phyloP scores from a whole-genome alignment of 2,888 invertebrate species.

The Crocallis elinguaria region DNA sequence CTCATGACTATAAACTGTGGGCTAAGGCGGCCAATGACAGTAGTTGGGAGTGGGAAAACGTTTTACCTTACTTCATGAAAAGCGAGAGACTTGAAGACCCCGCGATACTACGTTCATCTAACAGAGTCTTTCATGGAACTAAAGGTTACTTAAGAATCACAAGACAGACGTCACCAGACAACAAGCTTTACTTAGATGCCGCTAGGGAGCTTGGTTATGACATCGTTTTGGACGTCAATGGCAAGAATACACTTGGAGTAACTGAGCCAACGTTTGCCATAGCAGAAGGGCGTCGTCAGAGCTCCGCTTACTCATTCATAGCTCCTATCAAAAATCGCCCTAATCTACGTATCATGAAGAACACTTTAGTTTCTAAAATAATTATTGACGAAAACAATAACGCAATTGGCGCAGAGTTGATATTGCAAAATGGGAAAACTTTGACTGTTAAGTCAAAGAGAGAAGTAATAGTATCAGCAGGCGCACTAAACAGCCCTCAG shows the following conservation, averaged over 20 bases:
- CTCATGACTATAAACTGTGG: conserved; percentile 1
- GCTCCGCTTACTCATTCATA: conserved; percentile 75
- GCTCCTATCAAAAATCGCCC: conserved; percentile 45
- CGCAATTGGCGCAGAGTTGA: neutral
- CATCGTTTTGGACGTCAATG: conserved; percentile 35
- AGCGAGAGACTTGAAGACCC: conserved; percentile 6
- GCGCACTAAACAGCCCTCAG: neutral
- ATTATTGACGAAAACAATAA: conserved; percentile 53
- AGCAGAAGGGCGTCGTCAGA: conserved; percentile 70
- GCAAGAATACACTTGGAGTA: conserved; percentile 56
- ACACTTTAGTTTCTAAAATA: conserved; percentile 73
- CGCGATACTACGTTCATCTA: neutral
- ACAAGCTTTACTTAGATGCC: neutral
- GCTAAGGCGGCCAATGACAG: conserved; percentile 18
- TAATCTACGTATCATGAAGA: conserved; percentile 65
- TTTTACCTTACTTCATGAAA: conserved; percentile 27
- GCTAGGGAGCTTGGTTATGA: conserved; percentile 61
- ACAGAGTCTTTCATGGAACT: neutral
- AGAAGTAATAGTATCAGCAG: neutral
- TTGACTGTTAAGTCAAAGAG: neutral
- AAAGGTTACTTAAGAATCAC: neutral
- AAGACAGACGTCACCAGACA: neutral
- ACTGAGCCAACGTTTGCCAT: conserved; percentile 70
- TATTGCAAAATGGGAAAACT: neutral
- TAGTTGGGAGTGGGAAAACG: conserved; percentile 21